phyloP scores from a whole-genome alignment of 2,113 vertebrate genomes.

The Trochalopteron elliotii region DNA sequence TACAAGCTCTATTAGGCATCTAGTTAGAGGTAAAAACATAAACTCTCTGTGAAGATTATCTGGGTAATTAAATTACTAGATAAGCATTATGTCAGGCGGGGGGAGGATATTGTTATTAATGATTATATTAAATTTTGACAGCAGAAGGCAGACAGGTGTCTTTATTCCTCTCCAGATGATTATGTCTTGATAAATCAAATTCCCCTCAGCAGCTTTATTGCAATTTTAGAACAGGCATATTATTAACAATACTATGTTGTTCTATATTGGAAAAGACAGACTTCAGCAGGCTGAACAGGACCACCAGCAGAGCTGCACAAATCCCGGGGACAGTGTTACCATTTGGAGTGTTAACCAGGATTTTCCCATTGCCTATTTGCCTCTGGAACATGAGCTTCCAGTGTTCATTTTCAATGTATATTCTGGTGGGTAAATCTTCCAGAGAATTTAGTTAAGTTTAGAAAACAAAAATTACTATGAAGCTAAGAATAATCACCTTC shows the following conservation, averaged over 20 bases:
- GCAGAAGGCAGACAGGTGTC: constrained; percentile 14
- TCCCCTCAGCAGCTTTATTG: not conserved
- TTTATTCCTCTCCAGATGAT: not conserved
- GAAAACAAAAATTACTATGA: not conserved
- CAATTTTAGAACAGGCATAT: not conserved
- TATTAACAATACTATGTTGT: not conserved
- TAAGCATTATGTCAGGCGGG: not conserved
- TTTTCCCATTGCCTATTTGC: not conserved
- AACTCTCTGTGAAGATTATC: not conserved
- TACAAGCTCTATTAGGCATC: not conserved
- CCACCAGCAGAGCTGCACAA: not conserved
- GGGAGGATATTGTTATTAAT: not conserved
- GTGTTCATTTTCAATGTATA: not conserved
- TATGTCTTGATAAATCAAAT: constrained; percentile 26
- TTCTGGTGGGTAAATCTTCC: not conserved
- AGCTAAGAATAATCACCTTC: not conserved
- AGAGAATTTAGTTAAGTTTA: not conserved
- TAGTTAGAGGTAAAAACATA: not conserved
- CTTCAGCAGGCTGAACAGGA: not conserved
- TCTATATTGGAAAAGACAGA: not conserved
- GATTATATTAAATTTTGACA: constrained; percentile 24
- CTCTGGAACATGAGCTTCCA: not conserved
- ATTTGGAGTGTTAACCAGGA: not conserved
- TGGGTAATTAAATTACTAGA: constrained; percentile 37
- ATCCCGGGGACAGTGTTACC: not conserved